Base-by-base conservation (phyloP, 2,113 vertebrate genomes). In the Brachyhypopomus gauderio region DNA sequence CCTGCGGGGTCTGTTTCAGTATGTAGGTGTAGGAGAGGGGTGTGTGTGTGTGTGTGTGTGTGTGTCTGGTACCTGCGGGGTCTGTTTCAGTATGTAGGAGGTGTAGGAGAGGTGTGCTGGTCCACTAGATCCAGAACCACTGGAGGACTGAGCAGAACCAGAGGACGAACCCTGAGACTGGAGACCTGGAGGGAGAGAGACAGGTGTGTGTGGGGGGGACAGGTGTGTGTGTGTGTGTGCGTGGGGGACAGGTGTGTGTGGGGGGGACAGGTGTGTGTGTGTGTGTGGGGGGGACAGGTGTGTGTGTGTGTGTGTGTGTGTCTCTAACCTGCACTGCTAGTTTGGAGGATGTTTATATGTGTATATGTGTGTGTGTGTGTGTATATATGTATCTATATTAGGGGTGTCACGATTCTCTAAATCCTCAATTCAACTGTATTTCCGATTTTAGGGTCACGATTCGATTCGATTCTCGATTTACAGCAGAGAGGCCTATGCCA, bases 81-180 rank as follows among this genome's bases (percentile, higher is more conserved):
- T 99, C 86, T 99, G 98, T 89, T 99, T 99, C 77, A 99, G 94
- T 90, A 99, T 97, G 79, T 99, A 99, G 17, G 98, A 99, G 0
- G 97, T 99, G 85, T 97, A 99, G 14, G 97, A 96, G 85, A 98
- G 95, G 89, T 98, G 96, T 82, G 96, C 96, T 72, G 97, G 95
- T 72, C 94, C 95, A 81, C 94, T 95, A 8, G 94, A 93, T 34
- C 94, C 87, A 70, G 90, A 92, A 27, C 90, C 92, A 23, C 83
- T 84, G 45, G 67, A 85, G 82, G 94, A 91, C 77, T 94, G 93
- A 75, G 93, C 91, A 19, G 91, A 77, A 74, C 90, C 83, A 63
- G 89, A 73, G 8, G 90, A 88, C 74, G 89, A 92, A 83, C 59
- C 89, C 87, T 0, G 95, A 83, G 96, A 95, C 41, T 97, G 96